phyloP scores from a whole-genome alignment of 2,888 invertebrate genomes.

The Tetranychus truncatus region DNA sequence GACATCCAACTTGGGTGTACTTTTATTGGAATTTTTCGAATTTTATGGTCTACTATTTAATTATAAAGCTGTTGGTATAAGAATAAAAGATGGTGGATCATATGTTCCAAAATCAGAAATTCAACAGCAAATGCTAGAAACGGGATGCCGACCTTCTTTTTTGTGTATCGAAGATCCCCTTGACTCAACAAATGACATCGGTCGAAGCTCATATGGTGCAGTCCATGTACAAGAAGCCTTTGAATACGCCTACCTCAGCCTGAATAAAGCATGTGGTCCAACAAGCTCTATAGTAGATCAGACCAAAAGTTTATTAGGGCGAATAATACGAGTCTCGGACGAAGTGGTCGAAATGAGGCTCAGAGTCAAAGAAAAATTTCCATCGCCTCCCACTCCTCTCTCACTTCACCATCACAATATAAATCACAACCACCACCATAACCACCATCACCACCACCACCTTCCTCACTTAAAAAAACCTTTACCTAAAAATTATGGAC shows the following conservation, averaged over 20 bases:
- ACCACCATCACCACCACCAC: background rate
- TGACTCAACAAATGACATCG: conserved; percentile 70
- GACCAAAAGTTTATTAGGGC: conserved; percentile 52
- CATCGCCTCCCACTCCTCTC: conserved; percentile 1
- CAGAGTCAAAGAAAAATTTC: conserved; percentile 8
- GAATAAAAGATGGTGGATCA: conserved; percentile 63
- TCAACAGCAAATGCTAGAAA: conserved; percentile 66
- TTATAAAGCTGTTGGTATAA: conserved; percentile 44
- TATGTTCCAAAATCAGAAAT: conserved; percentile 78
- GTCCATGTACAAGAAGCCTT: conserved; percentile 79
- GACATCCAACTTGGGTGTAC: conserved; percentile 64
- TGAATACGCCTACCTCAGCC: conserved; percentile 62
- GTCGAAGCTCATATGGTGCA: conserved; percentile 85
- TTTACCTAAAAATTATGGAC: conserved; percentile 3
- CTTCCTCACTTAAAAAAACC: background rate
- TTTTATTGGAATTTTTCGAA: conserved; percentile 91
- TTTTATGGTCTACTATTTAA: conserved; percentile 82
- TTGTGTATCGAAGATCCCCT: conserved; percentile 95
- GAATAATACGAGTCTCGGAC: conserved; percentile 44
- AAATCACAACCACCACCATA: conserved; percentile 1
- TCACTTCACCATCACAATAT: conserved; percentile 6
- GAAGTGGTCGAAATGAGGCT: conserved; percentile 4
- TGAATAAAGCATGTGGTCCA: conserved; percentile 29
- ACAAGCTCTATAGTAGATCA: conserved; percentile 22
- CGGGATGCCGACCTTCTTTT: conserved; percentile 73